Evolutionary conservation across 2,113 vertebrate genomes (phyloP).

Genomic region (Clupea harengus): DNA sequence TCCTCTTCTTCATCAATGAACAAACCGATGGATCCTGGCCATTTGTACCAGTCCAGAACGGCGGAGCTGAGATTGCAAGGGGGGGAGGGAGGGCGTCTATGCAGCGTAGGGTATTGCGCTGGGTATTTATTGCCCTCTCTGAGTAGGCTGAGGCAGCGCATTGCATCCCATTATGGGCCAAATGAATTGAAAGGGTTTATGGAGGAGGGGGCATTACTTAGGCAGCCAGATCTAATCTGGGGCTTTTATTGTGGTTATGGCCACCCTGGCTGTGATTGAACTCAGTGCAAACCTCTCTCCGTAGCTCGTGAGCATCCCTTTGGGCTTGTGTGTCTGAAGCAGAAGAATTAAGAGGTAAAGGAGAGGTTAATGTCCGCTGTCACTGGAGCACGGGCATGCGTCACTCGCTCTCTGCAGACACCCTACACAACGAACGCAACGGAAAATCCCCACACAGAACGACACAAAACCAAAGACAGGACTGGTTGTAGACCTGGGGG

Average conservation of each 20-base stretch:
- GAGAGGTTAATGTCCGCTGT: not conserved
- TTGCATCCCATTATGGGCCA: conserved; percentile 55
- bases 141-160: conserved; percentile 50
- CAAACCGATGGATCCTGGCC: not conserved
- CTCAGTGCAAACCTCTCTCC: conserved; percentile 39
- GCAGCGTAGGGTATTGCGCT: not conserved
- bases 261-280: conserved; percentile 45
- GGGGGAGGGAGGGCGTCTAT: not conserved
- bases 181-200: conserved; percentile 68
- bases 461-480: not conserved
- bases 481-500: not conserved
- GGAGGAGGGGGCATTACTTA: conserved; percentile 62
- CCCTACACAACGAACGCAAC: not conserved
- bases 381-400: not conserved
- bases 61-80: not conserved
- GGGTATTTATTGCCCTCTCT: conserved; percentile 55
- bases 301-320: not conserved
- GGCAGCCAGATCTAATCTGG: conserved; percentile 62
- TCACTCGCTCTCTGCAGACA: not conserved
- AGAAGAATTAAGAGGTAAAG: not conserved
- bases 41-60: not conserved
- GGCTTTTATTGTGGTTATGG: conserved; percentile 40
- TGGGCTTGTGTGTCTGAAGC: not conserved
- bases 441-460: conserved; percentile 5
- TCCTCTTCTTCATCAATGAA: not conserved